Evolutionary conservation across 2,888 invertebrate genomes (phyloP).

Genomic region (Cephus pulcher): DNA sequence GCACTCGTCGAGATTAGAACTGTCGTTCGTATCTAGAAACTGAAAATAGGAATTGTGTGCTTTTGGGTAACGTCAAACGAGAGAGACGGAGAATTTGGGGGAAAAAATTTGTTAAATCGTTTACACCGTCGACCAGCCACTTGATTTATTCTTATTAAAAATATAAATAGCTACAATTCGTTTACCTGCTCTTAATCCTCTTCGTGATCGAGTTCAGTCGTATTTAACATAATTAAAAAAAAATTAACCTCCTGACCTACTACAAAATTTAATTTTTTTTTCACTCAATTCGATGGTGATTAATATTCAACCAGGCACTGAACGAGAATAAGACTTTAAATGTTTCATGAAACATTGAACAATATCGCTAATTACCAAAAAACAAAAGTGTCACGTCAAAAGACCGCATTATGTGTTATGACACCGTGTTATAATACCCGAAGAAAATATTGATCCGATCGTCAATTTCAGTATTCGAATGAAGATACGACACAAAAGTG

Average conservation of each 20-base stretch:
- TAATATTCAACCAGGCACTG: background rate
- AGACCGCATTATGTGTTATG: background rate
- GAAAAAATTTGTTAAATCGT: background rate
- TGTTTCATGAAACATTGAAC: background rate
- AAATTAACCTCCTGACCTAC: background rate
- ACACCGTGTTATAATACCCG: background rate
- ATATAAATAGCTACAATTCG: background rate
- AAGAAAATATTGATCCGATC: background rate
- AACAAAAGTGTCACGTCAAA: too few relatives aligned
- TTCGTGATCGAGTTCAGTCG: background rate
- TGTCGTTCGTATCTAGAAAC: background rate
- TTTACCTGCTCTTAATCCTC: background rate
- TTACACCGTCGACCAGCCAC: background rate
- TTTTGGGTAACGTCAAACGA: background rate
- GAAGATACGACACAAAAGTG: background rate
- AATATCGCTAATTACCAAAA: background rate
- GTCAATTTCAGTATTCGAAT: background rate
- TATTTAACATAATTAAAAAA: background rate
- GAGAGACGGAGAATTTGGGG: background rate
- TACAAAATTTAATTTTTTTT: background rate
- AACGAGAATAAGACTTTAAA: background rate
- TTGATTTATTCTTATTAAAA: background rate
- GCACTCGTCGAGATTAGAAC: background rate
- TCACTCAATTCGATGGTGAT: background rate
- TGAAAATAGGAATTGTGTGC: background rate